These are phyloP conservation scores for Bathynomus jamesi DNA, from an alignment of 1,140 invertebrate genomes.

Conservation along the genomic window DNA sequence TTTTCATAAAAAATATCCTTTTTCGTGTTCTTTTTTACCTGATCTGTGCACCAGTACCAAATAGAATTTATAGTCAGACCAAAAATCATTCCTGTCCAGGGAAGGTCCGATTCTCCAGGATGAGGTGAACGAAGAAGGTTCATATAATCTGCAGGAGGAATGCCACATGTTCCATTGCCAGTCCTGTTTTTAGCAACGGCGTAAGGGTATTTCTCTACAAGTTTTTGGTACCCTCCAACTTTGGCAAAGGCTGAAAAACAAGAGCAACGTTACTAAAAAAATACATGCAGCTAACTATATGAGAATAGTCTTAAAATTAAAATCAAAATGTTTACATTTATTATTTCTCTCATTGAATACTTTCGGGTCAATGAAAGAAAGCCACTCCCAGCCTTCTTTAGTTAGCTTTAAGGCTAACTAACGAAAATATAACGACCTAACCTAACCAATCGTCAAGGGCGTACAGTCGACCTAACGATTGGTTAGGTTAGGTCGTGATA, in stretches of 20 bases:
- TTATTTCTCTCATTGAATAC: too few species aligned
- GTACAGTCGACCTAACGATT: too few species aligned
- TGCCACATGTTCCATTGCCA: slow-evolving; percentile 42
- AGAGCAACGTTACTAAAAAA: neutral
- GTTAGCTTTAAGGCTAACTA: too few species aligned
- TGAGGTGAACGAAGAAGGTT: slow-evolving; percentile 43
- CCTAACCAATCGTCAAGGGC: too few species aligned
- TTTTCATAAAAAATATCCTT: too few species aligned
- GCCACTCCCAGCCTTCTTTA: too few species aligned
- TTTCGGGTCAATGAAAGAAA: too few species aligned
- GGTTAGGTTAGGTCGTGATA: too few species aligned
- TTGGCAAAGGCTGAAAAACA: slow-evolving; percentile 45
- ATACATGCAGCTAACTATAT: too few species aligned
- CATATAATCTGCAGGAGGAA: slow-evolving; percentile 45
- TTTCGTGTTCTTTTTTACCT: slow-evolving; percentile 41
- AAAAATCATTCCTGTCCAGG: slow-evolving; percentile 50
- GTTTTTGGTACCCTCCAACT: slow-evolving; percentile 47
- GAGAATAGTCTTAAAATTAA: too few species aligned
- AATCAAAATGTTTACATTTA: too few species aligned
- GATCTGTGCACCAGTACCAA: slow-evolving; percentile 55
- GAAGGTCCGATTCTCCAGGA: slow-evolving; percentile 46
- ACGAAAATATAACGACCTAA: too few species aligned
- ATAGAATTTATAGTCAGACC: slow-evolving; percentile 49
- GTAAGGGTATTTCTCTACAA: slow-evolving; percentile 42
- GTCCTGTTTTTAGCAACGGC: slow-evolving; percentile 13